These are phyloP conservation scores for Zelostemma sp. DNA, from an alignment of 1,140 invertebrate species.

Conservation along the genomic window DNA sequence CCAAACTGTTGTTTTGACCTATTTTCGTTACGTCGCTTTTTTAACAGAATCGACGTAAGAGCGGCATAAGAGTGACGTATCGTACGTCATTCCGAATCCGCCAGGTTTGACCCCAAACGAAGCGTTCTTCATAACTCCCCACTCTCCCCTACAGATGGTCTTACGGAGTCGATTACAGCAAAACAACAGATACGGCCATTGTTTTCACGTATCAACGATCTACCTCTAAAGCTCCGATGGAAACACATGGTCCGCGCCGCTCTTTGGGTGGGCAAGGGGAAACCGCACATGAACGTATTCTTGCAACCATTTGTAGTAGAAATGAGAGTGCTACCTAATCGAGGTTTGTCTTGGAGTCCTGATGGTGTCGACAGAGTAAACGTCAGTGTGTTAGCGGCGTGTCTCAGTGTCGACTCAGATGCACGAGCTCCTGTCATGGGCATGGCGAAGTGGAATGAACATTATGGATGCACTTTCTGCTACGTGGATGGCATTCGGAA, in stretches of 20 bases:
- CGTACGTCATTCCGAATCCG: too few species aligned
- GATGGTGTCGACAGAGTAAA: neutral
- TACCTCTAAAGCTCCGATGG: constrained; percentile 29
- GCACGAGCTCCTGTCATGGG: constrained; percentile 11
- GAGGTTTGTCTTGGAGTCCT: constrained; percentile 33
- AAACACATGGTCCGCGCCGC: constrained; percentile 29
- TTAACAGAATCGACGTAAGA: too few species aligned
- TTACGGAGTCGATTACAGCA: constrained; percentile 19
- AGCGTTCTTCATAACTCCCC: too few species aligned
- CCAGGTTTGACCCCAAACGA: too few species aligned
- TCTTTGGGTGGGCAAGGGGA: constrained; percentile 15
- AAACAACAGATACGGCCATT: constrained; percentile 16
- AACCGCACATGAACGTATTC: constrained; percentile 14
- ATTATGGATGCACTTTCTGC: constrained; percentile 17
- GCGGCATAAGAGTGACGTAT: too few species aligned
- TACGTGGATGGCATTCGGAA: neutral
- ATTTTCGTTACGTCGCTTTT: too few species aligned
- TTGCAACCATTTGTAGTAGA: constrained; percentile 19
- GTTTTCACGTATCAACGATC: constrained; percentile 23
- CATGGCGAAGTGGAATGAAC: constrained; percentile 18
- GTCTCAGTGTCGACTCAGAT: constrained; percentile 20
- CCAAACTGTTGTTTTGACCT: too few species aligned
- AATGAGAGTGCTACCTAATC: constrained; percentile 7
- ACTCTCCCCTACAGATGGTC: constrained; percentile 20
- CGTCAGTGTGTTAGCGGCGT: constrained; percentile 17